Evolutionary conservation across 2,113 vertebrate species (phyloP).

Genomic region (Sturnus vulgaris): DNA sequence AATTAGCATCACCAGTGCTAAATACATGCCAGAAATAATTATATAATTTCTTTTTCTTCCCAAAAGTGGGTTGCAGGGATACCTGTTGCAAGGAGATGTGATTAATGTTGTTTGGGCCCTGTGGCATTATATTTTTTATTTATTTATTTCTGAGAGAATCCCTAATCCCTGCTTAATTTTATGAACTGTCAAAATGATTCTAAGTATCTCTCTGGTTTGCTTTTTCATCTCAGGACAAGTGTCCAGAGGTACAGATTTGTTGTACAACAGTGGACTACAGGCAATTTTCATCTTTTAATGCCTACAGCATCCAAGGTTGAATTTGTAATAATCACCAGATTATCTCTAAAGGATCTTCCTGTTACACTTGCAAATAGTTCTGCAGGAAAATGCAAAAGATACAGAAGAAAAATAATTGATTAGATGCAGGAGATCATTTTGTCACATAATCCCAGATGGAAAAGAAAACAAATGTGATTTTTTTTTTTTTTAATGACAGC

Average conservation of each 20-base stretch:
- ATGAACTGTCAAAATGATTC: conserved; percentile 78
- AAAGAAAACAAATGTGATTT: conserved; percentile 52
- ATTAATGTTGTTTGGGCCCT: conserved; percentile 58
- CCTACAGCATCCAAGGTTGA: conserved; percentile 61
- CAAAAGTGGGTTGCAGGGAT: conserved; percentile 11
- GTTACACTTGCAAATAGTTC: conserved; percentile 74
- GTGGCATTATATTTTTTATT: conserved; percentile 67
- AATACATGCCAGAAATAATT: conserved; percentile 35
- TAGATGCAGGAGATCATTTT: conserved; percentile 66
- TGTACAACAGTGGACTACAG: conserved; percentile 71
- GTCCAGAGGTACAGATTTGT: conserved; percentile 73
- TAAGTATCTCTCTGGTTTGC: conserved; percentile 76
- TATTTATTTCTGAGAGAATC: conserved; percentile 64
- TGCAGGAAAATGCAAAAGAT: conserved; percentile 70
- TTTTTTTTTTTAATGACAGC: conserved; percentile 13
- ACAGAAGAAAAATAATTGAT: conserved; percentile 66
- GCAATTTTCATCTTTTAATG: conserved; percentile 80
- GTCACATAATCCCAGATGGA: conserved; percentile 71
- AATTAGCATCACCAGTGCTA: not conserved
- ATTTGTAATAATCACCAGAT: conserved; percentile 77
- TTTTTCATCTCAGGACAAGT: conserved; percentile 79
- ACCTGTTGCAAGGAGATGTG: conserved; percentile 70
- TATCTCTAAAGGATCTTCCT: conserved; percentile 75
- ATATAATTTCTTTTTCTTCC: conserved; percentile 5
- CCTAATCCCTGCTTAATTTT: conserved; percentile 82